phyloP scores from a whole-genome alignment of 1,140 invertebrate species.

The Archegozetes longisetosus region DNA sequence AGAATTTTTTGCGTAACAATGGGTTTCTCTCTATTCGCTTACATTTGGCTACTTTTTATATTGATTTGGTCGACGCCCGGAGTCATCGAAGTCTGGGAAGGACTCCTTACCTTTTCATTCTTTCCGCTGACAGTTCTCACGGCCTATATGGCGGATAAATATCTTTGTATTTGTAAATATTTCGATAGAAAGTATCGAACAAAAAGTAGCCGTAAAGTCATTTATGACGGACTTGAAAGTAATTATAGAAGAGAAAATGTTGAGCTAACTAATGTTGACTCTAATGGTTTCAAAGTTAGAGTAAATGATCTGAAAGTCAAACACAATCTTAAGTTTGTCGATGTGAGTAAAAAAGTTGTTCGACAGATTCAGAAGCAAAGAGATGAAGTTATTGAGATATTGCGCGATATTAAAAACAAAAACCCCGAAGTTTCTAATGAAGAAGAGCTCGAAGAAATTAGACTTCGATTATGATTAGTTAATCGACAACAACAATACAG shows the following conservation, averaged over 20 bases:
- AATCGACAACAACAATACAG: too few relatives aligned
- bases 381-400: conserved; percentile 73
- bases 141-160: conserved; percentile 89
- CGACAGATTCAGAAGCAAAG: conserved; percentile 78
- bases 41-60: conserved; percentile 98
- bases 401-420: conserved; percentile 72
- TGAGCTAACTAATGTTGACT: conserved; percentile 39
- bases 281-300: conserved; percentile 25
- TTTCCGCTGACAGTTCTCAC: conserved; percentile 90
- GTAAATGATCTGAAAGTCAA: conserved; percentile 42
- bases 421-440: conserved; percentile 67
- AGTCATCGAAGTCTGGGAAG: conserved; percentile 83
- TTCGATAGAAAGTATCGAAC: conserved; percentile 72
- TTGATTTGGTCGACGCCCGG: conserved; percentile 67
- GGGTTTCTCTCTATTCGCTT: conserved; percentile 93
- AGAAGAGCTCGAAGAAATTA: conserved; percentile 72
- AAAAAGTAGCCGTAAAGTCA: too few relatives aligned
- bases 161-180: conserved; percentile 75
- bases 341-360: conserved; percentile 42
- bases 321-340: conserved; percentile 1
- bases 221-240: too few relatives aligned
- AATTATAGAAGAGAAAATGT: conserved; percentile 57
- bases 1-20: conserved; percentile 97
- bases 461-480: too few relatives aligned
- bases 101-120: conserved; percentile 81